Base-by-base conservation (phyloP, 1,140 invertebrate species). In the Apis dorsata region DNA sequence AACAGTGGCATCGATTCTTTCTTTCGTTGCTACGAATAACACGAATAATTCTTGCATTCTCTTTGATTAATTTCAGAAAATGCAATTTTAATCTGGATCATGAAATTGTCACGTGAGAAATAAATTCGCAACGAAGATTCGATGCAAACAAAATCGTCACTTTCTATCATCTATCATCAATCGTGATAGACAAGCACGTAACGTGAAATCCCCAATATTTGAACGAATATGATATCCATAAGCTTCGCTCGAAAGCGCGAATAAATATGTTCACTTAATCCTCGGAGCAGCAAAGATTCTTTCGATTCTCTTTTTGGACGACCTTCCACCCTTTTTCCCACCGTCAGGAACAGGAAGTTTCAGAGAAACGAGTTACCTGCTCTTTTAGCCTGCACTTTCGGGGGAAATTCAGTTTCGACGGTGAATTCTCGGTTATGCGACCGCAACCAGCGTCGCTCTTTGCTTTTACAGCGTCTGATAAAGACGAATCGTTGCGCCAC, bases 371-470 rank as follows among this genome's bases (percentile, higher is more conserved):
- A 90, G 88, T 92, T 92, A 92, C 85, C 88, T 83, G 90, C 81
- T 90, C 88, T 89, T 92, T 91, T 91, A 89, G 90, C 63, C 77
- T 86, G 85, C 86, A 90, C 90, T 91, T 91, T 86, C 63, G 74
- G 19, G 83, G 87, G 87, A 91, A 92, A 92, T 90, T 86, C 79
- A 90, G 81, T 91, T 91, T 90, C 66, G 7, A 66, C 73, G 24
- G 68, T 73, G 85, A 88, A 90, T 90, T 90, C 86, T 84, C 76
- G 63, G 34, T 49, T 53, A 34, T 55, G 70, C 77, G 62, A 62
- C 57, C 75, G 51, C 65, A 13, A 1, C 55, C 24, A 28, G 19
- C 53, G 24, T 24, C 28, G 7, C 59, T 66, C 24, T 51, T 59
- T 59, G 59, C 62, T 66, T 63, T 66, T n/a, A 19, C 55, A 9